Conservation (phyloP, 2,113 vertebrate species). For the Epinephelus cyanopodus region DNA sequence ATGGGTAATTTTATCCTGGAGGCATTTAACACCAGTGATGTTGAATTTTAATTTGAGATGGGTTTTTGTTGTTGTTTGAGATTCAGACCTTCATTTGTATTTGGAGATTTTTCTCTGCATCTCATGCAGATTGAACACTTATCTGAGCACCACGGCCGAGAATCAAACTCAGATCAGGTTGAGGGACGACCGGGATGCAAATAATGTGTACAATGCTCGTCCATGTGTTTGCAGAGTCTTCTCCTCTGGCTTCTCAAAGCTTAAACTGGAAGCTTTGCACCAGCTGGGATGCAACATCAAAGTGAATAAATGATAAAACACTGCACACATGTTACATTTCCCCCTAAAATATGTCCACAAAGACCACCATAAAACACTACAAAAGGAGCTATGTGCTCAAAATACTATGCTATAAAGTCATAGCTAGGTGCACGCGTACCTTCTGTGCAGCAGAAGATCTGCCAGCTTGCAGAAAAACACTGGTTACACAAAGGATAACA, state of each 20-base stretch:
- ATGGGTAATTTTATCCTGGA: slow-evolving; percentile 7
- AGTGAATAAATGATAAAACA: not conserved
- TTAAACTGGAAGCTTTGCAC: not conserved
- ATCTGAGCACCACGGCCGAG: not conserved
- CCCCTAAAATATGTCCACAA: not conserved
- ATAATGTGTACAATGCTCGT: not conserved
- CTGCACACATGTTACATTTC: not conserved
- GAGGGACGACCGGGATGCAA: not conserved
- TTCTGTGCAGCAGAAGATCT: slow-evolving; percentile 21
- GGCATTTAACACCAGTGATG: slow-evolving; percentile 13
- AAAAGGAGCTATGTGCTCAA: not conserved
- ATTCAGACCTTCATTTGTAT: not conserved
- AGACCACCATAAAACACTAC: not conserved
- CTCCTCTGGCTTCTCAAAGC: not conserved
- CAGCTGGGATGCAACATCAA: not conserved
- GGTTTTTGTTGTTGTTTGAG: not conserved
- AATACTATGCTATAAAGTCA: not conserved
- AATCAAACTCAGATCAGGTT: not conserved
- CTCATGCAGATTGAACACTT: slow-evolving; percentile 5
- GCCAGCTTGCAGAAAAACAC: slow-evolving; percentile 50
- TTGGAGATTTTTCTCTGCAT: slow-evolving; percentile 4
- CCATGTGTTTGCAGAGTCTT: not conserved
- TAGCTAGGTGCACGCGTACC: not conserved
- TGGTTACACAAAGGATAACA: slow-evolving; percentile 47
- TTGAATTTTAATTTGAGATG: slow-evolving; percentile 8